These are phyloP conservation scores for Osedax fenrisi DNA, from an alignment of 2,888 invertebrate species.

Conservation along the genomic window DNA sequence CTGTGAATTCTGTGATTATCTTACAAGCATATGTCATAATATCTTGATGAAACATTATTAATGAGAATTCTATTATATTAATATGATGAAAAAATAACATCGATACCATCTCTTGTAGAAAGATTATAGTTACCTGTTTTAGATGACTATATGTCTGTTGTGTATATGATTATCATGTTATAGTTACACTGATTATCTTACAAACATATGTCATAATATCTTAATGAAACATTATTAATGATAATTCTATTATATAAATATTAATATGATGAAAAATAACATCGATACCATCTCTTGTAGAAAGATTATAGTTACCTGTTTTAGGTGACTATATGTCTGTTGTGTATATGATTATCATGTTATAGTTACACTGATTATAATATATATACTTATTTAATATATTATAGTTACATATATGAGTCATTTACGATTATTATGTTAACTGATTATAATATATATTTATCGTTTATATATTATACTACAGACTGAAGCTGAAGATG, in stretches of 20 bases:
- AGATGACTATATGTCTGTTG: too few relatives aligned
- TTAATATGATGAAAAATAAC: background rate
- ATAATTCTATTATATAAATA: background rate
- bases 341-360: background rate
- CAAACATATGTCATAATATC: background rate
- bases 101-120: background rate
- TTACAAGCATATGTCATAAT: background rate
- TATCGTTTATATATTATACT: background rate
- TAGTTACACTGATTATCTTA: background rate
- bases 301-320: background rate
- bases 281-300: background rate
- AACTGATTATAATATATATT: background rate
- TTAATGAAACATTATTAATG: background rate
- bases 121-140: background rate
- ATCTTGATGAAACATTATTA: too few relatives aligned
- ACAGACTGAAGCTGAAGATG: slow-evolving; percentile 69
- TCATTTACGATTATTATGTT: background rate
- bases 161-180: too few relatives aligned
- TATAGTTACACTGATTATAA: background rate
- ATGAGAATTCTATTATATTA: too few relatives aligned
- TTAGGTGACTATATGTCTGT: background rate
- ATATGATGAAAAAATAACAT: too few relatives aligned
- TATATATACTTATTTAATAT: too few relatives aligned
- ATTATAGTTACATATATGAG: background rate
- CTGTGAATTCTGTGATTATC: background rate